Evolutionary conservation across 2,888 invertebrate species (phyloP), one percentile per base, ranked within the genome.

Genomic region (Frankliniella intonsa): DNA sequence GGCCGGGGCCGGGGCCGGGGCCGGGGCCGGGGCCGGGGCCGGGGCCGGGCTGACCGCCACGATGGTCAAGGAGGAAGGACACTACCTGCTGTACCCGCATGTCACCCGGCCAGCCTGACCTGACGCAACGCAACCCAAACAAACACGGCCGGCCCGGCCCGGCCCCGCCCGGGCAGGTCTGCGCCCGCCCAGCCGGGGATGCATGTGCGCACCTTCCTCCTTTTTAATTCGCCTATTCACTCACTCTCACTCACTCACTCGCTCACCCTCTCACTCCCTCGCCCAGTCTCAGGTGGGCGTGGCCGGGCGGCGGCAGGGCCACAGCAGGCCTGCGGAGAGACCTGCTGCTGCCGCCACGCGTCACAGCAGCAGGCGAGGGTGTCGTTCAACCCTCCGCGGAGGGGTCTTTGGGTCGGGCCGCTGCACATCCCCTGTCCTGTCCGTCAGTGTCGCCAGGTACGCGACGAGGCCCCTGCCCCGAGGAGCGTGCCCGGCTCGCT

Each of bases 41-140:
- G n/a, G 62, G 62, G 7, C 62, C 19, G n/a, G n/a, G n/a, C n/a
- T n/a, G n/a, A n/a, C n/a, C n/a, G n/a, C n/a, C n/a, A n/a, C n/a
- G 62, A 17, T 17, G 62, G 62, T 19, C 62, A 17, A 17, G 62
- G 62, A 19, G 62, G 62, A n/a, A 19, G 62, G 62, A 62, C 62
- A 62, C 62, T 62, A 62, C 62, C 62, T 62, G 62, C 62, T 62
- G 62, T n/a, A n/a, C 0, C 19, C 17, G 62, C 62, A 62, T 62
- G 62, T 62, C 62, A 62, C 17, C 62, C 62, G 62, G 62, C 62
- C n/a, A n/a, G n/a, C n/a, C n/a, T n/a, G n/a, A n/a, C n/a, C 62
- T 62, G 14, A 62, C 62, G 62, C 62, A 76, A 76, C 69, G 22
- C 25, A 22, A 76, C 69, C 12, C 25, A 76, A 76, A 76, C 69